Evolutionary conservation across 1,140 invertebrate species (phyloP), one percentile per base, ranked within the genome.

Genomic region (Apis cerana): DNA sequence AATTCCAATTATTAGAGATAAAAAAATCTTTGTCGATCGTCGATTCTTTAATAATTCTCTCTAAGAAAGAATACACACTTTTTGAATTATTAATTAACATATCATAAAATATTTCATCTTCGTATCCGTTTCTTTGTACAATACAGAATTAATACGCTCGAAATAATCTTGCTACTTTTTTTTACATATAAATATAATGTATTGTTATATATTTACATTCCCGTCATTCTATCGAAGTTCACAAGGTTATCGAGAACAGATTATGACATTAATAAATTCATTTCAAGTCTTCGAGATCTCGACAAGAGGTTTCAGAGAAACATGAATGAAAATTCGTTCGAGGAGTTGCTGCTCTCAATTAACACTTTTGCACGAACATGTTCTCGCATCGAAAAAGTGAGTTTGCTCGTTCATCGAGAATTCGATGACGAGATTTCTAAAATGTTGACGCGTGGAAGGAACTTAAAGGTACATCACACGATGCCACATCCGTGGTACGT

Each of bases 401-500:
- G 23, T 13, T 19, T 48, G 48, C 52, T 70, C 58, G 50, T 84
- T 33, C 71, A 43, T 71, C 12, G 7, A 33, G 21, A 11, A 56
- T 27, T 75, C 23, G 72, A 43, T 76, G 59, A 33, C 50, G 2
- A 9, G 10, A 17, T 67, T 58, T 76, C 21, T 56, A 52, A 54
- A 68, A 84, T 54, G 23, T 68, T 78, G 3, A 21, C 74, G 52
- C 17, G 72, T 62, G 76, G 67, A 83, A 86, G 50, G 64, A 56
- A 43, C 64, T 17, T 43, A 74, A 61, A 33, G 70, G 58, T 2
- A 58, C 3, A 33, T 33, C 33, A 33, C 33, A 52, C 33, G 33
- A 33, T 27, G 81, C 65, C 75, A 81, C 85, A 87, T 89, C 82
- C 81, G 86, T 64, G 43, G 5, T 84, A 78, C 72, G 85, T 88